These are phyloP conservation scores for Arrhopalites spinosus DNA, from an alignment of 2,888 invertebrate genomes.

Conservation along the genomic window DNA sequence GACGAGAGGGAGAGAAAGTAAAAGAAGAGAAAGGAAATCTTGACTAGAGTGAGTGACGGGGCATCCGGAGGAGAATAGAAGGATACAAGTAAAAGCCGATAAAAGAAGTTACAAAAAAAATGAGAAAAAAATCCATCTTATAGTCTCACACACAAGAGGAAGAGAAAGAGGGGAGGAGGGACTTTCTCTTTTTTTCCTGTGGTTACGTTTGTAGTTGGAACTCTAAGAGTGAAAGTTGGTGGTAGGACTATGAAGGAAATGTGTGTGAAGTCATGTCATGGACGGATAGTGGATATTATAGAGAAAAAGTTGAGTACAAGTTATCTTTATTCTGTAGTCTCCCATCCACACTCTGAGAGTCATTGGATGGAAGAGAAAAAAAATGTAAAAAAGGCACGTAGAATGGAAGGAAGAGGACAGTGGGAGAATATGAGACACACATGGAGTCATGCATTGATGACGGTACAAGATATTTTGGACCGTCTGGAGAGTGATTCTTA, in stretches of 20 bases:
- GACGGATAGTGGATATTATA: not conserved
- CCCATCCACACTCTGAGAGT: not conserved
- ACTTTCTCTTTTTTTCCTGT: not conserved
- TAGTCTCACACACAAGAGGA: too few species aligned
- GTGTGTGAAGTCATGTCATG: slow-evolving; percentile 2
- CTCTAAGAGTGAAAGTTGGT: too few species aligned
- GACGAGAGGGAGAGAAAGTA: not conserved
- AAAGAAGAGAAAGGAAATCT: not conserved
- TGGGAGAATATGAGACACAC: not conserved
- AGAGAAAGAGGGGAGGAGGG: not conserved
- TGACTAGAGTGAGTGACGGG: not conserved
- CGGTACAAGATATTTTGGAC: not conserved
- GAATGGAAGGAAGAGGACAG: not conserved
- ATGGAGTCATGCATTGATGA: not conserved
- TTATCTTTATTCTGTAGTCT: not conserved
- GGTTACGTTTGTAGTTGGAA: too few species aligned
- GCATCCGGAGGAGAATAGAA: too few species aligned
- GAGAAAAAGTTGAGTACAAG: not conserved
- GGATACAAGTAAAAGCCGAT: too few species aligned
- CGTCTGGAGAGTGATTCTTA: slow-evolving; percentile 21
- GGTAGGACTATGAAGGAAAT: too few species aligned
- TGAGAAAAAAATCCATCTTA: too few species aligned
- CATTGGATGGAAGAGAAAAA: not conserved
- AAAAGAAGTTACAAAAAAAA: too few species aligned
- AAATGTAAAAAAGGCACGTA: slow-evolving; percentile 4